Evolutionary conservation across 2,888 invertebrate genomes (phyloP).

Genomic region (Entomobrya multifasciata): DNA sequence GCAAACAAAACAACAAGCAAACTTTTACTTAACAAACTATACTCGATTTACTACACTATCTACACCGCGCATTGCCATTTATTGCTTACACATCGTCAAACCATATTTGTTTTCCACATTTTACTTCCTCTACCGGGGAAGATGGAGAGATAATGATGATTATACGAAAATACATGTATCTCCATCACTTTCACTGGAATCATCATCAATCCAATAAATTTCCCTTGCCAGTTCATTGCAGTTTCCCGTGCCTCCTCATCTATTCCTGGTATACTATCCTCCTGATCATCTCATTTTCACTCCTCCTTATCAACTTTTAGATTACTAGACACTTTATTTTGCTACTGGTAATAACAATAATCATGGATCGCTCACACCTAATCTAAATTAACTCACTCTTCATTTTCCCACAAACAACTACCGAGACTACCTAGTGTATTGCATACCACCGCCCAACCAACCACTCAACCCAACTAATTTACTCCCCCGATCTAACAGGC

Average conservation of each 20-base stretch:
- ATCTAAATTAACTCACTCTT: constrained; percentile 78
- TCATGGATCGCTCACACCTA: constrained; percentile 75
- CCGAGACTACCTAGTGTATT: too few relatives aligned
- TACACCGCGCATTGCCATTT: too few relatives aligned
- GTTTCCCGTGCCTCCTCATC: constrained; percentile 46
- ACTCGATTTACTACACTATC: too few relatives aligned
- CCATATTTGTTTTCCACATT: constrained; percentile 34
- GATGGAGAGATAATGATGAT: constrained; percentile 31
- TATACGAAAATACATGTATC: constrained; percentile 29
- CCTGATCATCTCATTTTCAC: constrained; percentile 59
- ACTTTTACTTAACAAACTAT: too few relatives aligned
- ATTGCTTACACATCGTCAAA: constrained; percentile 53
- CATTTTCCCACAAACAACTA: constrained; percentile 64
- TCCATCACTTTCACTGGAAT: constrained; percentile 37
- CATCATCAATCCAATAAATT: constrained; percentile 76
- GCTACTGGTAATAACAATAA: constrained; percentile 53
- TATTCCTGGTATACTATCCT: too few relatives aligned
- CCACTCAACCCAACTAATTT: constrained; percentile 22
- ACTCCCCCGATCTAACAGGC: constrained; percentile 22
- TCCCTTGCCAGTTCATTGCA: constrained; percentile 66
- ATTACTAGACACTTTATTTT: constrained; percentile 14
- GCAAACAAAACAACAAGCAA: not conserved
- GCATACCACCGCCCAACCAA: not conserved
- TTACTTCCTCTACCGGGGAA: not conserved
- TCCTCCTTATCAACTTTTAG: too few relatives aligned